Evolutionary conservation across 2,113 vertebrate species (phyloP).

Genomic region (Propithecus coquereli): DNA sequence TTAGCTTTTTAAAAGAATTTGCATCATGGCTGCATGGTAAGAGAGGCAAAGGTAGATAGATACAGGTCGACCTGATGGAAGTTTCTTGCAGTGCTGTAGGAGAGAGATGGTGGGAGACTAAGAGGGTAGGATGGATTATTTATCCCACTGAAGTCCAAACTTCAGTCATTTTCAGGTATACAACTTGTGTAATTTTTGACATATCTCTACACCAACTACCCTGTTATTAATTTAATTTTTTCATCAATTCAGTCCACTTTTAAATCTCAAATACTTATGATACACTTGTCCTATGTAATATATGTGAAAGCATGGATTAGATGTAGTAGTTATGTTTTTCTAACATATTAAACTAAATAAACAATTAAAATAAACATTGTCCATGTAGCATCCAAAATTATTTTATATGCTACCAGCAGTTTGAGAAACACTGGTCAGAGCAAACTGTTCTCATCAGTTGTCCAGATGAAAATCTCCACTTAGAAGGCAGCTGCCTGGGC

Average conservation of each 20-base stretch:
- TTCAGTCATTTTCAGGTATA: not conserved
- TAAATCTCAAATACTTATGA: not conserved
- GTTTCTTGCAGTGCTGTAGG: not conserved
- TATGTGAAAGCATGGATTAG: not conserved
- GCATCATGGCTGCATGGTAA: not conserved
- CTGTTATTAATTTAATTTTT: not conserved
- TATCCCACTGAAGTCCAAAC: not conserved
- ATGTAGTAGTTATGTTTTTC: not conserved
- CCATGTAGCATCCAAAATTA: not conserved
- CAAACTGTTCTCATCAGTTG: not conserved
- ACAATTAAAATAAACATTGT: not conserved
- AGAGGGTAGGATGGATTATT: not conserved
- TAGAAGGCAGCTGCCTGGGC: not conserved
- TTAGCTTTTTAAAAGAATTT: slow-evolving; percentile 10
- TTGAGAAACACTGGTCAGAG: not conserved
- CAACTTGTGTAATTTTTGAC: not conserved
- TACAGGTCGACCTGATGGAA: not conserved
- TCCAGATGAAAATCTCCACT: not conserved
- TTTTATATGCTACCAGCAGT: not conserved
- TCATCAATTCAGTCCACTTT: not conserved
- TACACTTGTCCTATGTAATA: not conserved
- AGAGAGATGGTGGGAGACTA: not conserved
- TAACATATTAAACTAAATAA: not conserved
- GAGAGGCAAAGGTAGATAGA: not conserved
- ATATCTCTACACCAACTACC: not conserved